Conservation (phyloP, 2,113 vertebrate species). For the Corvus cornix region DNA sequence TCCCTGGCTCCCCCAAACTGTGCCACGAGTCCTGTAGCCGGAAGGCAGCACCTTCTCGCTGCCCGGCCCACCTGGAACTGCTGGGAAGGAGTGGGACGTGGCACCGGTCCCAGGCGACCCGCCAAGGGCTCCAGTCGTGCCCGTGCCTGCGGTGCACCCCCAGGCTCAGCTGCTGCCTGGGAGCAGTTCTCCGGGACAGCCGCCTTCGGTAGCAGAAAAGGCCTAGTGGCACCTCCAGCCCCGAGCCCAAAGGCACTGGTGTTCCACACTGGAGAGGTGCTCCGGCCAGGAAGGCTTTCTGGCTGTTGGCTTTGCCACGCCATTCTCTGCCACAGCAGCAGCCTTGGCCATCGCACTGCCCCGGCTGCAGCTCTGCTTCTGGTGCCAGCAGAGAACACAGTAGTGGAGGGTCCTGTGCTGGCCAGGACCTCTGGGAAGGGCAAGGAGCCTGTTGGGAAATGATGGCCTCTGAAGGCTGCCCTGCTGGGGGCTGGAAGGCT, state of each 20-base stretch:
- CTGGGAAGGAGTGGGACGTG: not conserved
- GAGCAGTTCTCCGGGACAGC: not conserved
- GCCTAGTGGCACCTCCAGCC: not conserved
- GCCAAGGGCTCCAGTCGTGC: not conserved
- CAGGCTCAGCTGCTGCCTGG: not conserved
- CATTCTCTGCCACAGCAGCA: not conserved
- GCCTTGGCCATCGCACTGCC: not conserved
- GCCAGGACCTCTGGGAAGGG: not conserved
- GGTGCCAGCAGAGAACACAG: not conserved
- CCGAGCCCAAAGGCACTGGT: not conserved
- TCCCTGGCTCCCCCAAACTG: not conserved
- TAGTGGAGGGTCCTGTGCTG: accelerated
- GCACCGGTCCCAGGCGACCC: not conserved
- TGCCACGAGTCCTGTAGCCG: not conserved
- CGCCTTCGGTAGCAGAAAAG: not conserved
- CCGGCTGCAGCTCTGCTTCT: not conserved
- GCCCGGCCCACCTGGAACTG: accelerated
- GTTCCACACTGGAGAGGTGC: not conserved
- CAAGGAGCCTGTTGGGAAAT: not conserved
- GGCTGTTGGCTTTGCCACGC: not conserved
- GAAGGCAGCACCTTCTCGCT: not conserved
- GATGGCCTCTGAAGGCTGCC: not conserved
- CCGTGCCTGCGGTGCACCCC: not conserved
- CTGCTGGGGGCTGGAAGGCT: not conserved
- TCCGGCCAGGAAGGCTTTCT: not conserved